Evolutionary conservation across 2,888 invertebrate genomes (phyloP).

Genomic region (Hartigia nigra): DNA sequence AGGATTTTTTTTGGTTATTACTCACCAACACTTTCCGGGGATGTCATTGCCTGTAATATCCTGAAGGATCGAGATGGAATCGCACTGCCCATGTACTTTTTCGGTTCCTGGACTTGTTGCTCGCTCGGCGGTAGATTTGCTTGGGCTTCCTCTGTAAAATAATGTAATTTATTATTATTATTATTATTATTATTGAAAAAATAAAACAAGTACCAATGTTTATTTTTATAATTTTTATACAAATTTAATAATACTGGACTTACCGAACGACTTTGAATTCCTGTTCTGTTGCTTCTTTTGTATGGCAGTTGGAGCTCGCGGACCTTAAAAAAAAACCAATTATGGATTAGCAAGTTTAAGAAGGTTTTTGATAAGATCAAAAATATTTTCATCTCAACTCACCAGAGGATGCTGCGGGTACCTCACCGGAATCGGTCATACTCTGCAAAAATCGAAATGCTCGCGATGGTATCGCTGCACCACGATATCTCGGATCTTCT

Average conservation of each 20-base stretch:
- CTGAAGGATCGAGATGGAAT: conserved; percentile 86
- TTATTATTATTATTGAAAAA: neutral
- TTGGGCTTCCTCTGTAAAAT: conserved; percentile 39
- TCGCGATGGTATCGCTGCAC: conserved; percentile 75
- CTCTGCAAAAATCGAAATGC: conserved; percentile 77
- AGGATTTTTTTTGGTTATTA: conserved; percentile 29
- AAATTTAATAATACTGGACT: conserved; percentile 26
- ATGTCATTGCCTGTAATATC: conserved; percentile 83
- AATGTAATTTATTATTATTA: neutral
- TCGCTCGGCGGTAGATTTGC: conserved; percentile 74
- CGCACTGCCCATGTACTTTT: conserved; percentile 80
- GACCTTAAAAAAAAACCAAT: conserved; percentile 11
- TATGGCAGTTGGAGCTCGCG: conserved; percentile 46
- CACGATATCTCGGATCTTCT: conserved; percentile 73
- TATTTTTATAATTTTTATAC: neutral
- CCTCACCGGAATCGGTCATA: conserved; percentile 70
- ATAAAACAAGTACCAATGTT: neutral
- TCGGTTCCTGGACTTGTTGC: conserved; percentile 75
- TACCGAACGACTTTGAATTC: conserved; percentile 60
- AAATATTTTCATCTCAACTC: neutral
- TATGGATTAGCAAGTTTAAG: neutral
- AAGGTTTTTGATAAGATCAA: neutral
- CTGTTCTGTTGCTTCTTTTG: conserved; percentile 57
- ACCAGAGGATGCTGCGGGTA: conserved; percentile 45
- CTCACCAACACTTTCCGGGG: conserved; percentile 75